Evolutionary conservation across 2,888 invertebrate species (phyloP).

Genomic region (Octodonta nipae): DNA sequence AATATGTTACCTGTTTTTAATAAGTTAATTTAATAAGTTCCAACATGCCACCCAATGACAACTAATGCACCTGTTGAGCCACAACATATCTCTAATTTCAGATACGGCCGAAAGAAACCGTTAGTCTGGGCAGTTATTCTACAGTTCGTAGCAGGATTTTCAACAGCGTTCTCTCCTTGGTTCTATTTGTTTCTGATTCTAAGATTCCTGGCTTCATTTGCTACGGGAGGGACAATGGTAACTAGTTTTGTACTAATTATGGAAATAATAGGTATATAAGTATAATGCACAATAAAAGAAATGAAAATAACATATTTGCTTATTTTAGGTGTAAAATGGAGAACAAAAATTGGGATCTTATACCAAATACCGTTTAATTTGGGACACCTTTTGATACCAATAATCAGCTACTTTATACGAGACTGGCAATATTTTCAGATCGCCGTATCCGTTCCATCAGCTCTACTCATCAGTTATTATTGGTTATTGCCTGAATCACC

Average conservation of each 20-base stretch:
- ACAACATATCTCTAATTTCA: too few relatives aligned
- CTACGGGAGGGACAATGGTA: slow-evolving; percentile 72
- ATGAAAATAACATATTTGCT: too few relatives aligned
- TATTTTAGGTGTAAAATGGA: slow-evolving; percentile 39
- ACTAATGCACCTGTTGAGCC: too few relatives aligned
- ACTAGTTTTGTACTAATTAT: slow-evolving; percentile 57
- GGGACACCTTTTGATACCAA: slow-evolving; percentile 41
- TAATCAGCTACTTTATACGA: slow-evolving; percentile 39
- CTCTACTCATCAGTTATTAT: slow-evolving; percentile 46
- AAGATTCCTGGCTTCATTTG: slow-evolving; percentile 57
- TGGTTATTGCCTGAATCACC: slow-evolving; percentile 67
- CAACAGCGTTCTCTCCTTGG: slow-evolving; percentile 56
- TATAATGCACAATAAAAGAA: background rate
- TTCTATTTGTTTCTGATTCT: slow-evolving; percentile 49
- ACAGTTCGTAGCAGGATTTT: slow-evolving; percentile 56
- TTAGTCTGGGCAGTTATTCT: slow-evolving; percentile 58
- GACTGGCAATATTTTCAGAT: slow-evolving; percentile 45
- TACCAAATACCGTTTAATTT: slow-evolving; percentile 45
- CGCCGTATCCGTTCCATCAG: slow-evolving; percentile 42
- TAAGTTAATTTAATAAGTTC: too few relatives aligned
- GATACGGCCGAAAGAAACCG: slow-evolving; percentile 57
- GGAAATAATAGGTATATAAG: slow-evolving; percentile 46
- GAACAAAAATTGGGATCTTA: slow-evolving; percentile 41
- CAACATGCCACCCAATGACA: too few relatives aligned
- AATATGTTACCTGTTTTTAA: too few relatives aligned